Evolutionary conservation across 1,140 invertebrate genomes (phyloP).

Genomic region (Anoplolepis gracilipes): DNA sequence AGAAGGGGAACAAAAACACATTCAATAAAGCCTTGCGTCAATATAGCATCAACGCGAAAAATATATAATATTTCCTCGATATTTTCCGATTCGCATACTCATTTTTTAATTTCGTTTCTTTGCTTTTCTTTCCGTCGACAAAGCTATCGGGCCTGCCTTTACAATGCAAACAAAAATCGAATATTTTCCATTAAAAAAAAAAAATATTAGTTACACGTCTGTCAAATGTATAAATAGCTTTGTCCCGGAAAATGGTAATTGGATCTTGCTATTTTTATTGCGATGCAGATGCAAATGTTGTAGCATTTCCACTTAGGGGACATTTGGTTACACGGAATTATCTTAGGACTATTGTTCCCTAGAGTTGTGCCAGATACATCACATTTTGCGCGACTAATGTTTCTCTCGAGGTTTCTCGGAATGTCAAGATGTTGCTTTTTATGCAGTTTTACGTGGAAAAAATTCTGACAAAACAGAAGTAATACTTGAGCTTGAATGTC

Average conservation of each 20-base stretch:
- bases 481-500: neutral
- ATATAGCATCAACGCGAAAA: constrained; percentile 22
- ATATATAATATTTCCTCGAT: neutral
- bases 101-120: constrained; percentile 27
- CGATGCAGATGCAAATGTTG: no score
- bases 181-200: constrained; percentile 3
- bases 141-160: neutral
- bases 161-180: neutral
- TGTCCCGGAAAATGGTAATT: neutral
- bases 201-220: neutral
- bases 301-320: constrained; percentile 1
- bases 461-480: neutral
- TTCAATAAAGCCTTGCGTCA: constrained; percentile 7
- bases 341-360: neutral
- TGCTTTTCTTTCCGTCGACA: neutral
- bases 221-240: neutral
- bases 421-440: neutral
- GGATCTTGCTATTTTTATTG: neutral
- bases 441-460: neutral
- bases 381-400: constrained; percentile 10
- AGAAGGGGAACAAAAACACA: neutral
- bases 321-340: neutral
- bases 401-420: neutral
- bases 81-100: neutral
- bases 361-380: neutral